Conservation (phyloP, 1,140 invertebrate genomes). For the Anagrus nilaparvatae region DNA sequence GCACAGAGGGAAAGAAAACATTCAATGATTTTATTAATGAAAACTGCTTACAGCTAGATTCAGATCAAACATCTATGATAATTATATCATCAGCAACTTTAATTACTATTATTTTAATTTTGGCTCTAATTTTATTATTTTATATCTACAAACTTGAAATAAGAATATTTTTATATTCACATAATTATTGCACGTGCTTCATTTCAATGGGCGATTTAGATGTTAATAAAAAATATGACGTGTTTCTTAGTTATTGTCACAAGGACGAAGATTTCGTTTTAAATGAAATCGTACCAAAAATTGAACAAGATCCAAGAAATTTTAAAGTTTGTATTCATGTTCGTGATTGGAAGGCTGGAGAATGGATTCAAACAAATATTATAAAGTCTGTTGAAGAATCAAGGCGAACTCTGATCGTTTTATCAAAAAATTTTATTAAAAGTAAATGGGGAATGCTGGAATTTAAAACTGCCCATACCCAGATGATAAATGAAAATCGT, state of each 20-base stretch:
- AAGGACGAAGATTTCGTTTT: conserved; percentile 68
- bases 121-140: conserved; percentile 49
- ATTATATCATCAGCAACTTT: conserved; percentile 37
- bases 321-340: conserved; percentile 69
- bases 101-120: conserved; percentile 41
- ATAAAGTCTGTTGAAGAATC: conserved; percentile 67
- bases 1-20: conserved; percentile 25
- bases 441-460: conserved; percentile 81
- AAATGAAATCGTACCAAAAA: conserved; percentile 51
- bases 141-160: conserved; percentile 54
- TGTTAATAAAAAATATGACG: conserved; percentile 71
- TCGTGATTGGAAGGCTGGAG: conserved; percentile 69
- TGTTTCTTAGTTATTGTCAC: conserved; percentile 79
- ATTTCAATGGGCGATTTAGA: conserved; percentile 64
- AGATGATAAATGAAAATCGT: conserved; percentile 54
- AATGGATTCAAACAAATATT: conserved; percentile 71
- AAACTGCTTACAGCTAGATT: conserved; percentile 43
- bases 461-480: conserved; percentile 67
- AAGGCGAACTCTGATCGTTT: conserved; percentile 67
- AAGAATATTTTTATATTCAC: conserved; percentile 61
- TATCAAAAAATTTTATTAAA: conserved; percentile 71
- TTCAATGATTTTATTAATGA: conserved; percentile 33
- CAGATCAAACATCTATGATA: conserved; percentile 34
- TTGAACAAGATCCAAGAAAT: conserved; percentile 51
- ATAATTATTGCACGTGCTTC: conserved; percentile 51